Conservation (phyloP, 2,888 invertebrate genomes). For the Agonopterix heracliana region DNA sequence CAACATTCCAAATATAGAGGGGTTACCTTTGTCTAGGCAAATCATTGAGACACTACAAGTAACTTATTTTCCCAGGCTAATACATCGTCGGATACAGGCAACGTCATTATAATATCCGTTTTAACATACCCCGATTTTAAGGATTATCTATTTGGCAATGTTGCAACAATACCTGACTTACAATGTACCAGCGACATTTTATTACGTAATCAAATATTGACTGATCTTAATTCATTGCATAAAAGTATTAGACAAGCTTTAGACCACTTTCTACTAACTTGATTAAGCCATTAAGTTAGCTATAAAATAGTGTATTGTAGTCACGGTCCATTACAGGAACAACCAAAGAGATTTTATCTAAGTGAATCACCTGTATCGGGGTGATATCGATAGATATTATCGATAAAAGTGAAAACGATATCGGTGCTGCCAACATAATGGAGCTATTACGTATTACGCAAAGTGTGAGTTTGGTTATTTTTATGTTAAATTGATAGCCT, state of each 20-base stretch:
- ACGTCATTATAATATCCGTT: too few relatives aligned
- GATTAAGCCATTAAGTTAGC: slow-evolving; percentile 55
- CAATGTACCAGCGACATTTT: not conserved
- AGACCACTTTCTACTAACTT: slow-evolving; percentile 54
- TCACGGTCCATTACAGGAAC: slow-evolving; percentile 38
- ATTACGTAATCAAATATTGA: slow-evolving; percentile 25
- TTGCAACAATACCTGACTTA: too few relatives aligned
- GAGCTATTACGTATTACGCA: slow-evolving; percentile 13
- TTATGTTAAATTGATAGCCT: too few relatives aligned
- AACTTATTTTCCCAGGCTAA: too few relatives aligned
- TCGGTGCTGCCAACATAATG: slow-evolving; percentile 18
- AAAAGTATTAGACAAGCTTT: slow-evolving; percentile 33
- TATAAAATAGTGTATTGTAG: slow-evolving; percentile 55
- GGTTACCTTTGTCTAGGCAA: too few relatives aligned
- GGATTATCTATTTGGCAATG: too few relatives aligned
- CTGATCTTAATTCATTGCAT: slow-evolving; percentile 35
- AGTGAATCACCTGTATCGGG: slow-evolving; percentile 48
- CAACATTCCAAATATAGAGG: too few relatives aligned
- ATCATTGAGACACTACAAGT: too few relatives aligned
- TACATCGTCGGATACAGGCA: too few relatives aligned
- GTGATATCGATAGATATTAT: slow-evolving; percentile 45
- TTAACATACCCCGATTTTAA: too few relatives aligned
- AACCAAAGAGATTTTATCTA: slow-evolving; percentile 33
- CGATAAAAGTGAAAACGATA: slow-evolving; percentile 56
- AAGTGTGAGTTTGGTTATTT: too few relatives aligned